These are phyloP conservation scores for Clarias batrachus DNA, from an alignment of 2,113 vertebrate genomes.

Conservation along the genomic window DNA sequence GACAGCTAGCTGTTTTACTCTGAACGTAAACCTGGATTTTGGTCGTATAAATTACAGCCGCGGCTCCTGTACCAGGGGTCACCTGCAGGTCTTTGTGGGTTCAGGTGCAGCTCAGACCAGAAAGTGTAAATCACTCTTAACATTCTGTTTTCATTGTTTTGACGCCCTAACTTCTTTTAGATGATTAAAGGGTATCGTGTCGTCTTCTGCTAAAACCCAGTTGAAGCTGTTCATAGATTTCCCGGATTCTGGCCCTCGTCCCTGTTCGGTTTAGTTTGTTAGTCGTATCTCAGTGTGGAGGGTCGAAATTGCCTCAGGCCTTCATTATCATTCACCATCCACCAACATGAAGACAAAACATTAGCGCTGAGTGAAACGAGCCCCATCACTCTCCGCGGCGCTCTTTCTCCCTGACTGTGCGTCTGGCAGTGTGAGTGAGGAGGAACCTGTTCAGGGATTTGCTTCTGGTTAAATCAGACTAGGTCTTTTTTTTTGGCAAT, in stretches of 20 bases:
- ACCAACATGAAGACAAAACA: conserved; percentile 42
- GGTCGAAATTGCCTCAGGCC: conserved; percentile 44
- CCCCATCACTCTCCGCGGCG: not conserved
- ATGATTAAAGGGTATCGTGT: not conserved
- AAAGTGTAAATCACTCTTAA: too few species aligned
- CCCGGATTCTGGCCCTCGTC: conserved; percentile 4
- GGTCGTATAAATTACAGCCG: not conserved
- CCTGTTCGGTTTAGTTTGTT: conserved; percentile 27
- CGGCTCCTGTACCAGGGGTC: not conserved
- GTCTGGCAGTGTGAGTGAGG: not conserved
- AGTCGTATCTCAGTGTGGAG: conserved; percentile 15
- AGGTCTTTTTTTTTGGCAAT: not conserved
- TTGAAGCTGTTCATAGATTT: not conserved
- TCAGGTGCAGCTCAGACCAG: not conserved
- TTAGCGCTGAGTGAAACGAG: conserved; percentile 29
- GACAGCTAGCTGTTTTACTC: not conserved
- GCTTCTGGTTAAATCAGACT: not conserved
- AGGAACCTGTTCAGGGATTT: not conserved
- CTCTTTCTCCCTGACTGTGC: not conserved
- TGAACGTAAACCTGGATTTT: not conserved
- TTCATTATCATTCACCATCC: conserved; percentile 52
- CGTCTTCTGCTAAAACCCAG: not conserved
- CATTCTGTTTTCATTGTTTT: not conserved
- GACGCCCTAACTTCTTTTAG: too few species aligned
- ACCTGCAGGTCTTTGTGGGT: not conserved